Base-by-base conservation (phyloP, 1,140 invertebrate species). In the Phenacoccus solenopsis region DNA sequence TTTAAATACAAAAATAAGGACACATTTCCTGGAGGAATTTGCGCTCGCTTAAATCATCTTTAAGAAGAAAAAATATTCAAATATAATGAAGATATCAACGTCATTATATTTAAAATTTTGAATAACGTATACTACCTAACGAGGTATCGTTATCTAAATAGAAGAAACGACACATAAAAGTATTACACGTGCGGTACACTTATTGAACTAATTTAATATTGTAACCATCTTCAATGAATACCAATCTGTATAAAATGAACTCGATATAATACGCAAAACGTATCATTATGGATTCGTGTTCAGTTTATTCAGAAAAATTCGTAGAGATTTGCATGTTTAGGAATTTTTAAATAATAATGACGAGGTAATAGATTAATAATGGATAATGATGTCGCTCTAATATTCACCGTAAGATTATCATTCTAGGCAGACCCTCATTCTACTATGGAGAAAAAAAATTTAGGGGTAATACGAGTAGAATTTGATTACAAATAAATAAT, bases 31-130 rank as follows among this genome's bases (percentile, higher is more conserved):
- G 16, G 38, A 49, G 38, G 38, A 49, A 49, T 49, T 49, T n/a
- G 38, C 38, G 38, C 38, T 49, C 38, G 38, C 38, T 49, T 49
- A 49, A 49, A 49, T 49, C 38, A 49, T 49, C 20, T 49, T 49
- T 49, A 49, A 49, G 38, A 49, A 49, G 38, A 49, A 49, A 49
- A 49, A 49, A 49, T 49, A 49, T 49, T 49, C 38, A 49, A 49
- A 49, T 49, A 49, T 49, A 49, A 49, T 49, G 38, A 49, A 49
- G 38, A 49, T 49, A 49, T 49, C 38, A 49, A 49, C 38, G 38
- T 49, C 38, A 49, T 49, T 49, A 49, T 49, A 49, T 49, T 49
- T 49, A 49, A 49, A 49, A 49, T 49, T 49, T 49, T 49, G 38
- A 49, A 49, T 49, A 49, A 49, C 38, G 38, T n/a, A n/a, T 49